A percentile compares a stretch with the other conserved stretches of the same genome.
These are phyloP conservation scores for Empidonax traillii DNA, from an alignment of 2,113 vertebrate genomes.

Conservation along the genomic window DNA sequence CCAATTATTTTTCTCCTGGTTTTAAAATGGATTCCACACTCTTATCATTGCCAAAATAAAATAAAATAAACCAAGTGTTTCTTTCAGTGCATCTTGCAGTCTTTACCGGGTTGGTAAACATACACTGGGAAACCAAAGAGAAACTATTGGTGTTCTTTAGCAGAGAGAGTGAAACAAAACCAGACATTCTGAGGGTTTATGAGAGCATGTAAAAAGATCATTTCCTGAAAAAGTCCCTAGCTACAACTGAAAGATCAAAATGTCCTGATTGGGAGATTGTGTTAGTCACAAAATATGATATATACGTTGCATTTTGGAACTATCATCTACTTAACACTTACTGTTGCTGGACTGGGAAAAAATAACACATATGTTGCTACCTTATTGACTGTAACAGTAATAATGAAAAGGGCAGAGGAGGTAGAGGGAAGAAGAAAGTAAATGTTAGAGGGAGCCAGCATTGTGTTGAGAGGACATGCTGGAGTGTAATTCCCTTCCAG, in stretches of 20 bases:
- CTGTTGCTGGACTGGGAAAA: slow-evolving; percentile 41
- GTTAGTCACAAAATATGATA: slow-evolving; percentile 47
- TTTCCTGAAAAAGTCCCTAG: slow-evolving; percentile 61
- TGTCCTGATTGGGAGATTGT: slow-evolving; percentile 45
- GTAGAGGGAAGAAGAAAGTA: not conserved
- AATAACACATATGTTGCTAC: not conserved
- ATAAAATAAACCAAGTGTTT: slow-evolving; percentile 35
- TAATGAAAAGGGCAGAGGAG: not conserved
- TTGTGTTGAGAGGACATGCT: not conserved
- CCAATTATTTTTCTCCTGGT: slow-evolving; percentile 47
- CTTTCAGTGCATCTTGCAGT: slow-evolving; percentile 12
- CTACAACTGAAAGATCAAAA: slow-evolving; percentile 59
- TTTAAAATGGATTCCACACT: slow-evolving; percentile 29
- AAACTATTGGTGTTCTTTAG: slow-evolving; percentile 44
- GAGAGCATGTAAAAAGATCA: slow-evolving; percentile 50
- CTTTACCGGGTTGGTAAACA: slow-evolving; percentile 58
- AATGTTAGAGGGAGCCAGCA: not conserved
- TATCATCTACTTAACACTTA: slow-evolving; percentile 40
- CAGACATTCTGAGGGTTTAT: slow-evolving; percentile 61
- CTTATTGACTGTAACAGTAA: not conserved
- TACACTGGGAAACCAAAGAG: slow-evolving; percentile 30
- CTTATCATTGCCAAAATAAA: slow-evolving; percentile 38
- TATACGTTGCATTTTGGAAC: slow-evolving; percentile 27
- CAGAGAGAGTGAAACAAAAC: slow-evolving; percentile 41
- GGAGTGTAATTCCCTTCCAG: not conserved